A percentile compares a stretch with the other conserved stretches of the same genome.
Conservation (phyloP, 2,888 invertebrate species). For the Chymomyza amoena region DNA sequence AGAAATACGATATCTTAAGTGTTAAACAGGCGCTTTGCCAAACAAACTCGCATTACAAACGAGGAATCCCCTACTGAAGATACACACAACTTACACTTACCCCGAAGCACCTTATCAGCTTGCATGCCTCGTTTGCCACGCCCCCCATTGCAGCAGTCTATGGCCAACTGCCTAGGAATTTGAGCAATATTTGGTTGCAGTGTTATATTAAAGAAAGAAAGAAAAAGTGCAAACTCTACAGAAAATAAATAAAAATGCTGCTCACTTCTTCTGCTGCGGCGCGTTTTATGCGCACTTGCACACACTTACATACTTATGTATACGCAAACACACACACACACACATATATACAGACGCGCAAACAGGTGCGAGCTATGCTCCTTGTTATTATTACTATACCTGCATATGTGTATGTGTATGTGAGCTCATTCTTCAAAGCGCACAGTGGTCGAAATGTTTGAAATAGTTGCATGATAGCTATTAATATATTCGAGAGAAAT, state of each 20-base stretch:
- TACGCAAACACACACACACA: conserved; percentile 6
- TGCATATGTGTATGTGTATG: not conserved
- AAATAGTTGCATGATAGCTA: no score
- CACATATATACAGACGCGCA: conserved; percentile 31
- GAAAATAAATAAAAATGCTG: conserved; percentile 69
- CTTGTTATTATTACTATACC: not conserved
- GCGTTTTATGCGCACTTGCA: conserved; percentile 65
- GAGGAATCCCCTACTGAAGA: conserved; percentile 15
- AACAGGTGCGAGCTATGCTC: conserved; percentile 56
- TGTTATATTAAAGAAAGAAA: conserved; percentile 33
- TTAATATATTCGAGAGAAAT: no score
- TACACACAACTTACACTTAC: not conserved
- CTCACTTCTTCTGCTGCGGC: conserved; percentile 62
- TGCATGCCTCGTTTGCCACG: conserved; percentile 38
- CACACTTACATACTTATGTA: conserved; percentile 25
- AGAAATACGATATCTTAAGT: conserved; percentile 71
- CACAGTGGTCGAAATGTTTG: no score
- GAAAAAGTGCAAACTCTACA: conserved; percentile 37
- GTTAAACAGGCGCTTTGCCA: conserved; percentile 72
- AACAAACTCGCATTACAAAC: conserved; percentile 62
- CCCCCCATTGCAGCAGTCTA: conserved; percentile 48
- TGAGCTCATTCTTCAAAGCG: no score
- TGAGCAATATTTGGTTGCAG: conserved; percentile 42
- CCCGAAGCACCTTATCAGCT: conserved; percentile 42
- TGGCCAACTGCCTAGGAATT: conserved; percentile 29